Conservation (phyloP, 2,888 invertebrate genomes). For the Candidula unifasciata region DNA sequence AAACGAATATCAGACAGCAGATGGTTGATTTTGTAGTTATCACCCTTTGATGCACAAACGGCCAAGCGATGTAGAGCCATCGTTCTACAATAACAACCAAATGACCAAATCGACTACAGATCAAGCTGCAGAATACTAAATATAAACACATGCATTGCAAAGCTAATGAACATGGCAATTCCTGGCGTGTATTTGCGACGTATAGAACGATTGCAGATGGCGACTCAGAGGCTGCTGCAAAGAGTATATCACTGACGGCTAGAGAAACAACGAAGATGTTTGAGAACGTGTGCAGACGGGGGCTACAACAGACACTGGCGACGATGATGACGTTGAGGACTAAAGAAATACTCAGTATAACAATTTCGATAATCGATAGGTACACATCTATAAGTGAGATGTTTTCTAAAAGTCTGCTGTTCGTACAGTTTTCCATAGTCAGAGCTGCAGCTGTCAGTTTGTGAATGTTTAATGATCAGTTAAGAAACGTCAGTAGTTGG, state of each 20-base stretch:
- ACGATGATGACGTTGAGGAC: not conserved
- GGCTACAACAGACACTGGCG: not conserved
- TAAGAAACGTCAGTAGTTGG: too few species aligned
- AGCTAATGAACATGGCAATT: not conserved
- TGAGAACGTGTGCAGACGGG: not conserved
- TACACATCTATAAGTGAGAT: too few species aligned
- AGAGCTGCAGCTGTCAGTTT: too few species aligned
- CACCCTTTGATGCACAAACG: conserved; percentile 1
- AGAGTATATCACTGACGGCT: not conserved
- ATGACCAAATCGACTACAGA: not conserved
- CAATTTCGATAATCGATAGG: too few species aligned
- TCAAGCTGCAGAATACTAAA: not conserved
- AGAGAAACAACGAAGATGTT: not conserved
- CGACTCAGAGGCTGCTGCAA: not conserved
- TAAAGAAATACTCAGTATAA: not conserved
- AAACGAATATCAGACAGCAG: not conserved
- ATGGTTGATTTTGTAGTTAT: not conserved
- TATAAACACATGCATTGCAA: not conserved
- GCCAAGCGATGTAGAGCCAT: conserved; percentile 12
- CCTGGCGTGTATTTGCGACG: not conserved
- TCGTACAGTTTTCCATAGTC: too few species aligned
- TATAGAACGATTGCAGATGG: not conserved
- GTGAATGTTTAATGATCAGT: too few species aligned
- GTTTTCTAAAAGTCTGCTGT: too few species aligned
- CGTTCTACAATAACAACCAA: conserved; percentile 7